Evolutionary conservation across 1,140 invertebrate species (phyloP).

Genomic region (Diuraphis noxia): DNA sequence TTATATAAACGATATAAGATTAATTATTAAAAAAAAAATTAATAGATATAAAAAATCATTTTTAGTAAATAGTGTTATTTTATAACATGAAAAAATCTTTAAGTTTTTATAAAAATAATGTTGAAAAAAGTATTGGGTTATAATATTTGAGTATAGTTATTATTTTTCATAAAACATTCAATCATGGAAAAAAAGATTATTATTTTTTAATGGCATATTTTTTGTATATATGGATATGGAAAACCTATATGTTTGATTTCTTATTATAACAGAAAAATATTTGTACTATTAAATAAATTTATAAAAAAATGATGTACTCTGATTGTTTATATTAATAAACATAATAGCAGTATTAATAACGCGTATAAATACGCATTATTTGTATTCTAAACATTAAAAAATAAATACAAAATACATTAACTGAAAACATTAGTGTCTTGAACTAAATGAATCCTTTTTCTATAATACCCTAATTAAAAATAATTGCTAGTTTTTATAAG

Average conservation of each 20-base stretch:
- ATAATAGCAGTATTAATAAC: too few species aligned
- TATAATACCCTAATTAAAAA: background rate
- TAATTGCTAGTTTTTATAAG: background rate
- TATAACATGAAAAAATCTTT: background rate
- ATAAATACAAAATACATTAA: background rate
- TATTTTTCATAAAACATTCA: background rate
- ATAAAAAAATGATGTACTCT: background rate
- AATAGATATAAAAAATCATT: background rate
- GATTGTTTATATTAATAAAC: too few species aligned
- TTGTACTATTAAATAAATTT: background rate
- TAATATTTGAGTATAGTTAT: too few species aligned
- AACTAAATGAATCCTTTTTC: background rate
- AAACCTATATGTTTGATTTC: background rate
- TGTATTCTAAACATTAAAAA: background rate
- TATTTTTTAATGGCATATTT: background rate
- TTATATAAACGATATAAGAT: background rate
- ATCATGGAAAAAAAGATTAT: background rate
- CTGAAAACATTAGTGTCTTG: background rate
- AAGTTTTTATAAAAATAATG: background rate
- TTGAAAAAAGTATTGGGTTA: too few species aligned
- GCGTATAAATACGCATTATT: background rate
- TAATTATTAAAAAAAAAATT: background rate
- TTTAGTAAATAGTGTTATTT: too few species aligned
- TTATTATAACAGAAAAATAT: background rate
- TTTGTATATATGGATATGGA: background rate